These are phyloP conservation scores for Ptychadena robeensis DNA, from an alignment of 2,797 vertebrate species.

Conservation along the genomic window DNA sequence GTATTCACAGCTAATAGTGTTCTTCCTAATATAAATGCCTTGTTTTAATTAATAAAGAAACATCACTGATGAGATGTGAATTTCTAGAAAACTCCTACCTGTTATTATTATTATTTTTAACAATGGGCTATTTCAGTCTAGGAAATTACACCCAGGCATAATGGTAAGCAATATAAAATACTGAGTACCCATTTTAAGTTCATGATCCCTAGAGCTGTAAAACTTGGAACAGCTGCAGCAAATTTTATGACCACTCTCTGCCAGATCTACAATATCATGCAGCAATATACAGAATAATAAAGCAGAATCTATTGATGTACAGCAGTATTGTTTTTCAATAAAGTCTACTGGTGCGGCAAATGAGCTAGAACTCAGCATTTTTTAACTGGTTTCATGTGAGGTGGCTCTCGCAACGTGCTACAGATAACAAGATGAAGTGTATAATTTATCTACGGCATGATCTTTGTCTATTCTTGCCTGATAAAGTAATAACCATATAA, in stretches of 20 bases:
- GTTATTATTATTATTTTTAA: conserved; percentile 29
- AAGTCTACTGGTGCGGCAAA: conserved; percentile 58
- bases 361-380: conserved; percentile 60
- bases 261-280: conserved; percentile 60
- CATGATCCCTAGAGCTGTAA: conserved; percentile 55
- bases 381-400: conserved; percentile 37
- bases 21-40: not conserved
- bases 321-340: conserved; percentile 61
- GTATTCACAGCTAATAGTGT: not conserved
- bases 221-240: conserved; percentile 54
- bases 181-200: conserved; percentile 56
- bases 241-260: conserved; percentile 54
- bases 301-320: conserved; percentile 60
- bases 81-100: conserved; percentile 12
- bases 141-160: conserved; percentile 26
- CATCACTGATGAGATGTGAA: not conserved
- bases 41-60: not conserved
- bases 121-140: conserved; percentile 15
- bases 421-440: conserved; percentile 17
- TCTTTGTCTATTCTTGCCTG: conserved; percentile 20
- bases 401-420: conserved; percentile 18
- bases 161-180: conserved; percentile 48
- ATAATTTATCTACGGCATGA: conserved; percentile 33
- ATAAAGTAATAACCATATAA: conserved; percentile 13
- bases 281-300: conserved; percentile 62